These are phyloP conservation scores for Gyps fulvus DNA, from an alignment of 2,113 vertebrate genomes.

Conservation along the genomic window DNA sequence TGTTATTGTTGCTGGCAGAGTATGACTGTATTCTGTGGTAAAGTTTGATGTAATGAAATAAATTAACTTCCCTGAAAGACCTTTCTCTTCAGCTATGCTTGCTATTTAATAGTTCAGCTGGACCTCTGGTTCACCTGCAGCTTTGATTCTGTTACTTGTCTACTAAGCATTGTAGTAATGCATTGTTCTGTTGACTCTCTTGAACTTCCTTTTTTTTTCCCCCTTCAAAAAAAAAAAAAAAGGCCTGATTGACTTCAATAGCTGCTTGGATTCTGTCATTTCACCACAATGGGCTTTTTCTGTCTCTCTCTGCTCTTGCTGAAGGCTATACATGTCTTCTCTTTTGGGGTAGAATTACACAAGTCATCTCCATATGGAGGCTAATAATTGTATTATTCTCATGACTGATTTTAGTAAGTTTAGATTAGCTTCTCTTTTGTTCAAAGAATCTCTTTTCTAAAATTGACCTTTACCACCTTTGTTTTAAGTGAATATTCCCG, in stretches of 20 bases:
- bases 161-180: neutral
- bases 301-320: neutral
- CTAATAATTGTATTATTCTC: neutral
- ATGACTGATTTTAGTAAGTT: neutral
- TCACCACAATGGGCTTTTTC: conserved; percentile 13
- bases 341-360: neutral
- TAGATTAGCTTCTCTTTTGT: neutral
- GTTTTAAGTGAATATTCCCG: neutral
- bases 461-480: neutral
- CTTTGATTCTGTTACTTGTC: conserved; percentile 7
- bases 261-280: neutral
- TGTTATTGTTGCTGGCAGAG: neutral
- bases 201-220: conserved; percentile 20
- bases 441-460: neutral
- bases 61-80: neutral
- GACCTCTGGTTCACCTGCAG: conserved; percentile 15
- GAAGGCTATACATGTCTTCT: neutral
- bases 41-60: neutral
- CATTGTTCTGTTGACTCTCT: conserved; percentile 37
- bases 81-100: neutral
- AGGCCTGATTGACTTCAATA: neutral
- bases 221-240: neutral
- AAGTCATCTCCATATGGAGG: neutral
- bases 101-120: neutral
- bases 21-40: neutral